Base-by-base conservation (phyloP, 37 sponge, comb jelly and placozoan species). In the Cliona cf. orientalis region DNA sequence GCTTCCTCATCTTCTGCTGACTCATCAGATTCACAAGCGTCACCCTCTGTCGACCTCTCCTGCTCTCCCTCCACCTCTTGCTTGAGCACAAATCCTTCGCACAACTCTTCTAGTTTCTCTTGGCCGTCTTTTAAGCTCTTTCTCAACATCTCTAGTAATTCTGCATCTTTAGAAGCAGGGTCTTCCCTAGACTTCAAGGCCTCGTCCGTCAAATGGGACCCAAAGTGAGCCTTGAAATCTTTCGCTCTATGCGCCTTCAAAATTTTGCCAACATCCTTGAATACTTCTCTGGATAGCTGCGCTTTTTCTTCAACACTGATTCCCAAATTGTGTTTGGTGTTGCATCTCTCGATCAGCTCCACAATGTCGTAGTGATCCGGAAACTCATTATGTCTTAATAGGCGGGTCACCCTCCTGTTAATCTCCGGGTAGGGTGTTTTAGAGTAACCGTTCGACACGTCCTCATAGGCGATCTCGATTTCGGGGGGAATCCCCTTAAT, bases 181-280 rank as follows among this genome's bases (percentile, higher is more conserved):
- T 93, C 94, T 28, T 78, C 33, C 1, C 26, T 35, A 22, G 42
- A 25, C 26, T 74, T 76, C 1, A 81, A 36, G 19, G 26, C 66
- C n/a, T n/a, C n/a, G 41, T 93, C 94, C 32, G 94, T 93, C 36
- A 93, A 55, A 25, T 93, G 90, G 0, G 77, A 86, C 0, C 94
- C 94, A 89, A 93, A 93, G 46, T 78, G 71, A 17, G 58, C 41
- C 19, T 72, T 22, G 42, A 80, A 93, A 34, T 90, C 87, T 37
- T 45, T 67, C 0, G 41, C 75, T 58, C 94, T 71, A 21, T 59
- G 31, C 38, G 35, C 55, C 44, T 93, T 85, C 25, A 93, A 28
- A 1, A 73, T 57, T 56, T 78, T 74, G 0, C 91, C 91, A 11
- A 93, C 82, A 42, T 93, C 91, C 46, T 69, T 78, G 58, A 93